phyloP scores from a whole-genome alignment of 2,888 invertebrate genomes.

The Apocheima hispidaria region DNA sequence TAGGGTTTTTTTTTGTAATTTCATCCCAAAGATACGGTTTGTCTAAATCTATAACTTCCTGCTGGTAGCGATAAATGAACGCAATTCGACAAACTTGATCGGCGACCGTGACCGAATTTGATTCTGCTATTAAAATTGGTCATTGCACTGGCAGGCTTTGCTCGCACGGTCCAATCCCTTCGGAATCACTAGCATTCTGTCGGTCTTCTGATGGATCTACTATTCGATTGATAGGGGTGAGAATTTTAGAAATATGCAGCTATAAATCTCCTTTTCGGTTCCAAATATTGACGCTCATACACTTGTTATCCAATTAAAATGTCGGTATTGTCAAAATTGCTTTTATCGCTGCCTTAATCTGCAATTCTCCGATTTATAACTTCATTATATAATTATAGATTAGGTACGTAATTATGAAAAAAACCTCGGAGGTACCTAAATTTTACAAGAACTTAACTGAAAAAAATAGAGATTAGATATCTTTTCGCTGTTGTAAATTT shows the following conservation, averaged over 20 bases:
- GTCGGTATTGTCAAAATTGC: constrained; percentile 1
- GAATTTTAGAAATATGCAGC: background rate
- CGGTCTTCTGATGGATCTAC: constrained; percentile 53
- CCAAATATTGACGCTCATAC: background rate
- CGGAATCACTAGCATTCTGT: constrained; percentile 39
- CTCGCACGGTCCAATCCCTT: constrained; percentile 40
- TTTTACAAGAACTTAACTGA: background rate
- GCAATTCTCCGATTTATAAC: constrained; percentile 1
- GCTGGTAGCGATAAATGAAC: constrained; percentile 26
- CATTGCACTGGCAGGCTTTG: constrained; percentile 42
- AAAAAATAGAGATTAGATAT: background rate
- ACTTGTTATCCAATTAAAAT: background rate
- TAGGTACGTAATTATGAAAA: background rate
- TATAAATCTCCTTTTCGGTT: background rate
- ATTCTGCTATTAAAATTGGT: constrained; percentile 47
- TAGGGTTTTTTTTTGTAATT: background rate
- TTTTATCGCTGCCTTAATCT: constrained; percentile 27
- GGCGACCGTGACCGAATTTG: constrained; percentile 43
- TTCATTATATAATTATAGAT: background rate
- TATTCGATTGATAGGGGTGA: constrained; percentile 29
- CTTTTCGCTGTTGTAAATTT: background rate
- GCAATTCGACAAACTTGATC: constrained; percentile 41
- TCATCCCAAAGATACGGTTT: background rate
- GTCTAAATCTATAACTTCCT: constrained; percentile 14
- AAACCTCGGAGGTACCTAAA: no score